Base-by-base conservation (phyloP, 2,113 vertebrate species). In the Cephalophus harveyi region DNA sequence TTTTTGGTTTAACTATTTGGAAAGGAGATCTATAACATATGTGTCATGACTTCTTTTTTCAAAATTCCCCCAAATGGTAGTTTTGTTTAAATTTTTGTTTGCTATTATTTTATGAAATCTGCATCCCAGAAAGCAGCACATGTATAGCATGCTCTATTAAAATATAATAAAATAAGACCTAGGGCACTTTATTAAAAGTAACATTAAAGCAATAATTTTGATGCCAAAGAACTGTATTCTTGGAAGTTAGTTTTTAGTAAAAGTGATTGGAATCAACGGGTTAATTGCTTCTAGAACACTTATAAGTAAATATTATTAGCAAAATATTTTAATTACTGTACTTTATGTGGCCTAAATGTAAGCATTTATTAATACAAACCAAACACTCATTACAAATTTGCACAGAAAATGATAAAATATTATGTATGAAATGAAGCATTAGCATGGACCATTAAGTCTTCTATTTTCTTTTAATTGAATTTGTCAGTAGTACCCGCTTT, bases 401-500 rank as follows among this genome's bases (percentile, higher is more conserved):
- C 98, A 98, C 98, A 99, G 99, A 99, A 99, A 99, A 99, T 99
- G 98, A 99, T 99, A 99, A 99, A 99, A 99, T 99, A 99, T 99
- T 99, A 99, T 99, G 99, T 99, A 99, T 99, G 98, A 99, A 99
- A 99, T 99, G 99, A 99, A 99, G 99, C 99, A 99, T 99, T 99
- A 99, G 98, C 99, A 99, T 99, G 99, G 98, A 98, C 99, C 99
- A 99, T 99, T 99, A 99, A 99, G 99, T 99, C 98, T 98, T 99
- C 99, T 99, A 99, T 99, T 99, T 99, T 98, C 99, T 99, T 99
- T 99, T 99, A 99, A 99, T 99, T 99, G 99, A 99, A 99, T 99
- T 99, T 99, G 99, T 99, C 99, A 99, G 99, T 99, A 99, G 99
- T 99, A 99, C 99, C 99, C 99, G 99, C 99, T 99, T 99, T 99